Conservation (phyloP, 2,797 vertebrate genomes). For the Eutrigla gurnardus region DNA sequence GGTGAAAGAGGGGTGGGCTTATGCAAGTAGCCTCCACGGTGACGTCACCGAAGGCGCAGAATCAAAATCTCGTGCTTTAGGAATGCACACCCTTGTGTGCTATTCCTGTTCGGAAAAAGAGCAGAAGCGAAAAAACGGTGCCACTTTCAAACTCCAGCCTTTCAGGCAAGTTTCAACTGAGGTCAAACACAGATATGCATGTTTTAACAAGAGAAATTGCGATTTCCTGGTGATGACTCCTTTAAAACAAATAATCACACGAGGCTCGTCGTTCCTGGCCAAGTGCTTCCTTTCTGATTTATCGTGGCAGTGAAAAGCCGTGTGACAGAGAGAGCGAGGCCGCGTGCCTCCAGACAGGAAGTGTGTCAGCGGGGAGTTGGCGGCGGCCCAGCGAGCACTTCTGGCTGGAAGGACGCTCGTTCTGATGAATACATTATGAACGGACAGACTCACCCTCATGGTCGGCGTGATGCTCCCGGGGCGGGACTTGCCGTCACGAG, state of each 20-base stretch:
- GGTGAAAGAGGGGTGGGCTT: no score
- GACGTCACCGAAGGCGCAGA: no score
- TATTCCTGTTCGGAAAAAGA: no score
- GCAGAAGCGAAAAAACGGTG: no score
- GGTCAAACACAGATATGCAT: no score
- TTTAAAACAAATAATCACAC: neutral
- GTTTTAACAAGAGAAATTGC: no score
- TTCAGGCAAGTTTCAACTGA: no score
- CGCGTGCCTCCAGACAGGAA: constrained; percentile 6
- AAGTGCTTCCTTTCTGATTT: neutral
- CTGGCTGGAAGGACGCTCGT: constrained; percentile 43
- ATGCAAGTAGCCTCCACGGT: no score
- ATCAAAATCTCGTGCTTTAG: no score
- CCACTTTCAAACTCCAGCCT: no score
- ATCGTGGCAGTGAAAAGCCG: neutral
- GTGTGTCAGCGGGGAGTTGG: constrained; percentile 28
- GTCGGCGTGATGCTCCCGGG: constrained; percentile 88
- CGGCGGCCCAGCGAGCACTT: constrained; percentile 48
- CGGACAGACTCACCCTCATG: constrained; percentile 88
- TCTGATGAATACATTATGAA: constrained; percentile 53
- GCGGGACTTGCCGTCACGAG: constrained; percentile 89
- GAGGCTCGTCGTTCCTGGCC: neutral
- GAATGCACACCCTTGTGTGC: no score
- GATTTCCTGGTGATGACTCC: no score
- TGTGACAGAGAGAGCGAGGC: neutral